Evolutionary conservation across 35 echinoderm and acorn worm genomes (phyloP).

Genomic region (Heliocidaris erythrogramma): DNA sequence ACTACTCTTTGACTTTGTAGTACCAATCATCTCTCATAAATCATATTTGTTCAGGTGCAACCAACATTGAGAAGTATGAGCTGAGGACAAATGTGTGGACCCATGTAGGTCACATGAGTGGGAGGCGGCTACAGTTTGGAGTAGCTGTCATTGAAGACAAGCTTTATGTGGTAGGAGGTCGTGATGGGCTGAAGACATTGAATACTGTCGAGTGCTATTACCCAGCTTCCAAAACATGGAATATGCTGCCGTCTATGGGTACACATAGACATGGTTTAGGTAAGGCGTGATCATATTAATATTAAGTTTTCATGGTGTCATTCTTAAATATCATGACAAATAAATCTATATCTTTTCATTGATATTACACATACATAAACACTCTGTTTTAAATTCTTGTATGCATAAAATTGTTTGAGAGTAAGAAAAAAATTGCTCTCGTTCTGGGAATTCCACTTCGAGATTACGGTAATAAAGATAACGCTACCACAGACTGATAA

Average conservation of each 20-base stretch:
- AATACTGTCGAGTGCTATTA: constrained; percentile 95
- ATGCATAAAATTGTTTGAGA: too few relatives aligned
- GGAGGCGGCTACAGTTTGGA: constrained; percentile 94
- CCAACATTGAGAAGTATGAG: constrained; percentile 95
- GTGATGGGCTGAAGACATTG: constrained; percentile 94
- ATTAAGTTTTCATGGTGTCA: too few relatives aligned
- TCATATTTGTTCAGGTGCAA: constrained; percentile 68
- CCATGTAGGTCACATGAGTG: constrained; percentile 87
- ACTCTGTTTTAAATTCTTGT: too few relatives aligned
- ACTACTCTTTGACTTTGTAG: too few relatives aligned
- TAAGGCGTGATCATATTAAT: constrained; percentile 32
- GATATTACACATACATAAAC: too few relatives aligned
- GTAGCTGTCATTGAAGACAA: constrained; percentile 86
- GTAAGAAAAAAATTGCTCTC: too few relatives aligned
- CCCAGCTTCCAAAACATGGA: constrained; percentile 84
- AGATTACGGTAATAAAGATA: too few relatives aligned
- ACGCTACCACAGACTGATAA: too few relatives aligned
- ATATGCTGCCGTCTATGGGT: constrained; percentile 83
- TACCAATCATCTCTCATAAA: too few relatives aligned
- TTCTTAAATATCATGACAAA: too few relatives aligned
- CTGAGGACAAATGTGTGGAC: constrained; percentile 87
- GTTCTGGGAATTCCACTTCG: too few relatives aligned
- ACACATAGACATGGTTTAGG: constrained; percentile 97
- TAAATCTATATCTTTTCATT: too few relatives aligned
- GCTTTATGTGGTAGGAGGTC: constrained; percentile 89